Percentiles rank a stretch among this genome's conserved stretches.
These are phyloP conservation scores for Manacus vitellinus DNA, from an alignment of 2,113 vertebrate species.

Conservation along the genomic window DNA sequence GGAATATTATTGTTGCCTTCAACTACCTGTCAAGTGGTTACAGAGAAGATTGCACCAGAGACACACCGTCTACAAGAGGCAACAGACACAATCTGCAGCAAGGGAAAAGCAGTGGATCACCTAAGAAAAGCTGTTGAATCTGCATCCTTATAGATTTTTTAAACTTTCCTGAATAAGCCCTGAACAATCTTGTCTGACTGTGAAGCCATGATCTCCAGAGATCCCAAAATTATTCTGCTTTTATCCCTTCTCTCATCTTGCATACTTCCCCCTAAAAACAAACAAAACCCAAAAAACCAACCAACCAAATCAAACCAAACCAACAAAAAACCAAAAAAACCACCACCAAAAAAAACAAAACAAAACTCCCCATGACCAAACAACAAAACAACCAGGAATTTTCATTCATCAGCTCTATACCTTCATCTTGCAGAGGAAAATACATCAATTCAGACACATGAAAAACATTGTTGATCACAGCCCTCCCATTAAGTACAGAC, in stretches of 20 bases:
- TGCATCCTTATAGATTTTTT: not conserved
- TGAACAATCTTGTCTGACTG: not conserved
- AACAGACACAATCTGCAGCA: not conserved
- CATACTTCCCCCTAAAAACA: not conserved
- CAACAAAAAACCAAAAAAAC: not conserved
- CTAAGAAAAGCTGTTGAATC: not conserved
- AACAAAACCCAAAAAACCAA: fast-evolving
- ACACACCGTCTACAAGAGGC: not conserved
- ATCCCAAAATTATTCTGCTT: not conserved
- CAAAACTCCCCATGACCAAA: not conserved
- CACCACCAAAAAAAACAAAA: not conserved
- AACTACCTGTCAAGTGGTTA: not conserved
- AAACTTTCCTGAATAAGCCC: not conserved
- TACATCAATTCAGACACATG: not conserved
- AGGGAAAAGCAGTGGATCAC: not conserved
- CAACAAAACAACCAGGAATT: not conserved
- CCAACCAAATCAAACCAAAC: not conserved
- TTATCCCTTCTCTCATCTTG: not conserved
- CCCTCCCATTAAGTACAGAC: not conserved
- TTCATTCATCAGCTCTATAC: not conserved
- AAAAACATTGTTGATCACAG: not conserved
- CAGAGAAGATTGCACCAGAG: not conserved
- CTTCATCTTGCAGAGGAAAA: not conserved
- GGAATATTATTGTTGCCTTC: not conserved
- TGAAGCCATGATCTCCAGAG: not conserved